Evolutionary conservation across 2,797 vertebrate species (phyloP).

Genomic region (Buphagus erythrorhynchus): DNA sequence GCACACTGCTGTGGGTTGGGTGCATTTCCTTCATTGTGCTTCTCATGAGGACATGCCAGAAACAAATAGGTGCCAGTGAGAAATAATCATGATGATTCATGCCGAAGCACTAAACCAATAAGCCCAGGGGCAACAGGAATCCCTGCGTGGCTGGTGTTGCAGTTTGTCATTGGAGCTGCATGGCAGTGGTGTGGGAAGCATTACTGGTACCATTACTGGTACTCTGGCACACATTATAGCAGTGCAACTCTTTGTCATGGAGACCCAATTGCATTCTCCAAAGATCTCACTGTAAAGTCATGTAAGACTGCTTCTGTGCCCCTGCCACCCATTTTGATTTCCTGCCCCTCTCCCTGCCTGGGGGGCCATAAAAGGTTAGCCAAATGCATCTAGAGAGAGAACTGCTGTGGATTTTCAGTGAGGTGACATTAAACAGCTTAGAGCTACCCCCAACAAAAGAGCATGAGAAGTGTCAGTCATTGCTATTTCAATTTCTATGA

Average conservation of each 20-base stretch:
- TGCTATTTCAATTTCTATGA: not conserved
- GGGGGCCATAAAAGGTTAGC: not conserved
- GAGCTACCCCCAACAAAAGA: not conserved
- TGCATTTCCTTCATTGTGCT: not conserved
- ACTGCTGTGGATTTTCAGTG: not conserved
- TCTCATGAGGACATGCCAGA: not conserved
- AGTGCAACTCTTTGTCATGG: not conserved
- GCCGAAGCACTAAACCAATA: not conserved
- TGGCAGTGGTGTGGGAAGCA: not conserved
- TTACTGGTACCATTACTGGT: not conserved
- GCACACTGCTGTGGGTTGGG: not conserved
- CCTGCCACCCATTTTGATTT: accelerated
- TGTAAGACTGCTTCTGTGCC: not conserved
- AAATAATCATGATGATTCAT: not conserved
- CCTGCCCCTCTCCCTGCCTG: not conserved
- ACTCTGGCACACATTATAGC: not conserved
- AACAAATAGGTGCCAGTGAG: not conserved
- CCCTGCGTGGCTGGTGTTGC: not conserved
- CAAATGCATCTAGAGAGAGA: not conserved
- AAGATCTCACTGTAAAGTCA: not conserved
- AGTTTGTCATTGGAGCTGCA: not conserved
- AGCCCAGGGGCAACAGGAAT: not conserved
- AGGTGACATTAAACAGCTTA: not conserved
- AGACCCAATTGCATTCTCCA: not conserved
- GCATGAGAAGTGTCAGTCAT: not conserved